Evolutionary conservation across 2,113 vertebrate genomes (phyloP).

Genomic region (Amblyornis subalaris): DNA sequence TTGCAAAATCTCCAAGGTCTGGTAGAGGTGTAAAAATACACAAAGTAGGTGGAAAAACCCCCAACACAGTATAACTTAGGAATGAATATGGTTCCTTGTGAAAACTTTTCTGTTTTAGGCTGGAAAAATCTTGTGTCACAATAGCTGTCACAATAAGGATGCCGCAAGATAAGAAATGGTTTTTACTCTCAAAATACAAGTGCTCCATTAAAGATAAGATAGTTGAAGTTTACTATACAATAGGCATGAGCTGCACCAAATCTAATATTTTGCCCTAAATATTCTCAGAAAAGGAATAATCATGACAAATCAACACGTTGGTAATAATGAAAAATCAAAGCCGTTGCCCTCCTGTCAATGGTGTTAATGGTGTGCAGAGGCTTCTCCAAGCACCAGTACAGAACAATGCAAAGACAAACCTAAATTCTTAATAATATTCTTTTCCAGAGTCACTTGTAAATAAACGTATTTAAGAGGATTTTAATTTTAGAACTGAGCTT

Average conservation of each 20-base stretch:
- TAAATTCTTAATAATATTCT: not conserved
- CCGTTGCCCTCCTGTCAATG: not conserved
- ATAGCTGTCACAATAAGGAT: not conserved
- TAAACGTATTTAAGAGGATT: accelerated
- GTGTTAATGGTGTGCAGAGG: accelerated
- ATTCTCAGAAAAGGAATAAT: not conserved
- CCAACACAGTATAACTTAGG: not conserved
- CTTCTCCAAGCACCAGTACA: not conserved
- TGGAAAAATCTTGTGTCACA: not conserved
- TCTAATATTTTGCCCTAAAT: not conserved
- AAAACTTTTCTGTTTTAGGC: not conserved
- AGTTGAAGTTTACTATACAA: not conserved
- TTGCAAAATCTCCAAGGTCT: not conserved
- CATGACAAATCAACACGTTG: not conserved
- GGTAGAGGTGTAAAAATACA: not conserved
- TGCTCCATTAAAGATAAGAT: not conserved
- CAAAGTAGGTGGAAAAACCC: accelerated
- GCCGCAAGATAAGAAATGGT: accelerated
- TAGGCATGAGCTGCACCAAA: not conserved
- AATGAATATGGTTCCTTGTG: not conserved
- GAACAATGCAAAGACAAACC: not conserved
- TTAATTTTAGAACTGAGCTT: not conserved
- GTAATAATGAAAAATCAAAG: not conserved
- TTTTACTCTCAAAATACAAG: not conserved
- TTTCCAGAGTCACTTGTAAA: not conserved